Evolutionary conservation across 1,140 invertebrate species (phyloP), one percentile per base, ranked within the genome.

Genomic region (Euwallacea fornicatus): DNA sequence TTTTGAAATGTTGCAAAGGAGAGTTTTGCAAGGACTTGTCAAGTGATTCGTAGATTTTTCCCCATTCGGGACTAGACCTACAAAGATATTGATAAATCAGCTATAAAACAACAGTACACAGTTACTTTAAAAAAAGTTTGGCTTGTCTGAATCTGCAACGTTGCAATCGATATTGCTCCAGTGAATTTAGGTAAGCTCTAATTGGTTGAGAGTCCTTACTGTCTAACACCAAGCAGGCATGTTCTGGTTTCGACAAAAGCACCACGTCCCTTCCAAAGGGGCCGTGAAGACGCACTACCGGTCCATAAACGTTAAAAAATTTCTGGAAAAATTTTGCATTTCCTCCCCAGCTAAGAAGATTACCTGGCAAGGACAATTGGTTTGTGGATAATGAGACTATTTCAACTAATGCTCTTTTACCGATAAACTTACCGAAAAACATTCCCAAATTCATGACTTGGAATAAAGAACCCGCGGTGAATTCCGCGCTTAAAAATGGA

Each of bases 281-380:
- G 42, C 87, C 87, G 10, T 87, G 84, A 15, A 89, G 81, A 59
- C 87, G 81, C 6, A 89, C 88, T 7, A 89, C 83, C 0, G 87
- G 86, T 2, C 88, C 88, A 67, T 89, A 89, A 73, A 87, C 82
- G 60, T 88, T 84, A 68, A 88, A 87, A 0, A 89, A 76, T 60
- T 82, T 83, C 63, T 78, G 75, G 67, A 80, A 79, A 42, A 81
- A 73, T 41, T 69, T 61, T 63, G 75, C 60, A 55, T 79, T 79
- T 11, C 78, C 78, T 9, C 78, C 78, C 78, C 78, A 81, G 64
- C 73, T 78, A 7, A 80, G 60, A 50, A 79, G 73, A 46, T 77
- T 77, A 43, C 78, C 78, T 81, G 58, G 15, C 71, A 68, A 13
- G 42, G 9, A 9, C 8, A 56, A 56, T 56, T 16, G n/a, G 41